These are phyloP conservation scores for Pyxicephalus adspersus DNA, from an alignment of 2,113 vertebrate species.

Conservation along the genomic window DNA sequence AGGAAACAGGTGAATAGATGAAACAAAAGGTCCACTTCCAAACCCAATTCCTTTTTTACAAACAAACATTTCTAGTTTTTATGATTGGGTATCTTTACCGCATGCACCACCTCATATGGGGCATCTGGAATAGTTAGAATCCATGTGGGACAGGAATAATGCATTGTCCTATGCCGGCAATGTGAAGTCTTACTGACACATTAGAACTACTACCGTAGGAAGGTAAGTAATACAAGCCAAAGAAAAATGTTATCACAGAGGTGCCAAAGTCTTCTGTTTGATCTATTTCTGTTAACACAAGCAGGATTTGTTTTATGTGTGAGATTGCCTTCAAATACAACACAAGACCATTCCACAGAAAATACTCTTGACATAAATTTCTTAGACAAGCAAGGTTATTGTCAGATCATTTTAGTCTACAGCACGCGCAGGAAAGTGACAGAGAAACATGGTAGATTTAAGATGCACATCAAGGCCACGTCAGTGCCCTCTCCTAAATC, in stretches of 20 bases:
- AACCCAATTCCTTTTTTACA: not conserved
- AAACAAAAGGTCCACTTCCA: no score
- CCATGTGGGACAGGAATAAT: no score
- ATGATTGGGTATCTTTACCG: no score
- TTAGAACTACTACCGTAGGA: not conserved
- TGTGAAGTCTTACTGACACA: not conserved
- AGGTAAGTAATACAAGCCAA: not conserved
- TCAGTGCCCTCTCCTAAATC: constrained; percentile 8
- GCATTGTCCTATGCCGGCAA: no score
- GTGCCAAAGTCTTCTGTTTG: not conserved
- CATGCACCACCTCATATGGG: no score
- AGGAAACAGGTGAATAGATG: no score
- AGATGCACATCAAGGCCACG: constrained; percentile 21
- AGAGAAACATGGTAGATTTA: constrained; percentile 30
- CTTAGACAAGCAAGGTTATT: constrained; percentile 48
- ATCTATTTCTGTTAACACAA: not conserved
- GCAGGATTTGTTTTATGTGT: constrained; percentile 22
- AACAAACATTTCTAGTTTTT: not conserved
- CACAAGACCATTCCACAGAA: constrained; percentile 18
- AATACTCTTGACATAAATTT: constrained; percentile 42
- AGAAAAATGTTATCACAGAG: not conserved
- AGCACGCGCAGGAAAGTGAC: constrained; percentile 14
- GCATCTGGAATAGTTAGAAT: no score
- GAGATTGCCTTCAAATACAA: constrained; percentile 26
- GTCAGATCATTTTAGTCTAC: constrained; percentile 46